Evolutionary conservation across 92 coral and sea anemone species (phyloP), one percentile per base, ranked within the genome.

Genomic region (Porites rus): DNA sequence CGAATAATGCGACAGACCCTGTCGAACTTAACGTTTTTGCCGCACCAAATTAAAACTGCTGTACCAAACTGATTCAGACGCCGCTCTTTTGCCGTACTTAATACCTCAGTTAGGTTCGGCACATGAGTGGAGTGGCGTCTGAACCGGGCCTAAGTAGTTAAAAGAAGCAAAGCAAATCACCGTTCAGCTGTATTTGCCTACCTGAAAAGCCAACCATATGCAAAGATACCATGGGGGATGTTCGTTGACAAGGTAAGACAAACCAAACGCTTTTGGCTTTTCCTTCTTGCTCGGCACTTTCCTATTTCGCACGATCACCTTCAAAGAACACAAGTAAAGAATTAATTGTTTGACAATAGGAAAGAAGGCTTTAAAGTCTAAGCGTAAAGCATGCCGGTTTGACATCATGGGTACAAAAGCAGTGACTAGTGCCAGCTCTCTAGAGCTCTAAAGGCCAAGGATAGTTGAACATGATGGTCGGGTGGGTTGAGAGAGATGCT

Each of bases 161-260:
- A 65, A 65, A 65, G 22, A 65, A 18, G n/a, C 1, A 65, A 17
- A 65, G 19, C 19, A 14, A 1, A 25, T n/a, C 22, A n/a, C n/a
- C n/a, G n/a, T 65, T 25, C 70, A 61, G 66, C 19, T 61, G 13
- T 61, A 61, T 67, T 8, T 22, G 14, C 72, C 28, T 22, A 67
- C 72, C 72, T 68, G 72, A 25, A 68, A 68, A 68, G 31, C 72
- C 72, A 68, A 19, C 72, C 28, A 68, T 68, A 68, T 38, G 46
- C 46, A 38, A 38, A 38, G 46, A 38, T 38, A 38, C 46, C 46
- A 38, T 38, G 46, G 46, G 46, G 46, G 46, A 38, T 38, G 46
- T 38, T 38, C 46, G 46, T 38, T 38, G 46, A 38, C 46, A 38
- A 38, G 46, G 46, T 38, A 4, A 38, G 46, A 38, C 46, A 38